Evolutionary conservation across 2,888 invertebrate species (phyloP).

Genomic region (Dysmachus trigonus): DNA sequence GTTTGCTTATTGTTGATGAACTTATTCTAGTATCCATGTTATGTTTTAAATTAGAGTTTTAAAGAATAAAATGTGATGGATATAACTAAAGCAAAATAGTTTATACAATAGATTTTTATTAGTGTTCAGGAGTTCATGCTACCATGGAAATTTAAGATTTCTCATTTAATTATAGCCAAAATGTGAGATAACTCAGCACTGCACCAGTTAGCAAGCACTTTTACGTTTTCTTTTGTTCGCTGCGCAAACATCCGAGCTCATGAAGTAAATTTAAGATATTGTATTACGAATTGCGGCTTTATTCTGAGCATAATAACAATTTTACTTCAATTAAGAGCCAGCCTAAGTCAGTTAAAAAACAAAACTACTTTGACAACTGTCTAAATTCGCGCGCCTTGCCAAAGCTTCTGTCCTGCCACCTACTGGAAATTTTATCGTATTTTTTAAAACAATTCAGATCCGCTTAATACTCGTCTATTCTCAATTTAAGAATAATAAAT

Average conservation of each 20-base stretch:
- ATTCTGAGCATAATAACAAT: too few species aligned
- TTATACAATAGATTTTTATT: background rate
- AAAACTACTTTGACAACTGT: background rate
- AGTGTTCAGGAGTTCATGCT: background rate
- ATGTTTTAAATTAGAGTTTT: background rate
- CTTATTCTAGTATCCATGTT: slow-evolving; percentile 53
- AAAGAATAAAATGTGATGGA: background rate
- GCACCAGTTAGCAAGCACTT: too few species aligned
- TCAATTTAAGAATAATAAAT: background rate
- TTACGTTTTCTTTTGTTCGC: background rate
- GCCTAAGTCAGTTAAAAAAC: background rate
- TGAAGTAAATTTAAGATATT: too few species aligned
- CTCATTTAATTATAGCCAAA: too few species aligned
- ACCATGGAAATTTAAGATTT: too few species aligned
- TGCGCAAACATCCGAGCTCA: too few species aligned
- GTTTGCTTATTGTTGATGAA: slow-evolving; percentile 54
- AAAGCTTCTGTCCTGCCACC: background rate
- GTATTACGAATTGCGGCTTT: too few species aligned
- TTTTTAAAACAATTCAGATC: background rate
- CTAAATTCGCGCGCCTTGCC: background rate
- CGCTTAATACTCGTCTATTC: background rate
- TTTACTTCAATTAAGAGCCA: too few species aligned
- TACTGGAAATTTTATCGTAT: background rate
- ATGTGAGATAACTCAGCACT: too few species aligned
- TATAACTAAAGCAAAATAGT: background rate